Evolutionary conservation across 2,797 vertebrate genomes (phyloP).

Genomic region (Mormyrops attenuatus): DNA sequence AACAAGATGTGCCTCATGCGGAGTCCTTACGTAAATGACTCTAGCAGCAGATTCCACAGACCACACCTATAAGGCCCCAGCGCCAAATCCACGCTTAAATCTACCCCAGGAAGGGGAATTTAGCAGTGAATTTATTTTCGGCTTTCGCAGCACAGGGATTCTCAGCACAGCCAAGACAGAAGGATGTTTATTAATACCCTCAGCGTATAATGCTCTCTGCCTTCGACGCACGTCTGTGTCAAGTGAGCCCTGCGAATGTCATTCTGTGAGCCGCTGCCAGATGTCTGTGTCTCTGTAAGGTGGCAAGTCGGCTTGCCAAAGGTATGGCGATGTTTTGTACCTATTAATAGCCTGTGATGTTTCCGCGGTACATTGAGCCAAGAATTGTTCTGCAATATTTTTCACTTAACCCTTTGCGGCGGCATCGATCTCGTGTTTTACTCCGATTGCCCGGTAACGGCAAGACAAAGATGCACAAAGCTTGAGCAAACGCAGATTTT

Average conservation of each 20-base stretch:
- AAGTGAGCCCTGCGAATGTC: constrained; percentile 4
- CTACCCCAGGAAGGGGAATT: constrained; percentile 4
- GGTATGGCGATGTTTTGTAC: constrained; percentile 17
- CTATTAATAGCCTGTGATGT: constrained; percentile 16
- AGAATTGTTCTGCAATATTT: not conserved
- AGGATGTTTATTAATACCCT: not conserved
- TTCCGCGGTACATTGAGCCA: not conserved
- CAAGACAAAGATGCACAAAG: not conserved
- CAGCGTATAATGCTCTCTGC: not conserved
- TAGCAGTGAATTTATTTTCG: not conserved
- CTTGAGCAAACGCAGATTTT: not conserved
- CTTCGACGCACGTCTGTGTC: not conserved
- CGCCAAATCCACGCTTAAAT: not conserved
- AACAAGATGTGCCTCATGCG: not conserved
- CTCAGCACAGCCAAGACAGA: not conserved
- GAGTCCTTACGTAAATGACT: not conserved
- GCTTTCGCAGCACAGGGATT: not conserved
- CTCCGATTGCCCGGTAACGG: not conserved
- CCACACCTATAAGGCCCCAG: not conserved
- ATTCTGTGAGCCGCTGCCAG: constrained; percentile 20
- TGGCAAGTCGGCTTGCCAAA: constrained; percentile 19
- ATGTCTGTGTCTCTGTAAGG: constrained; percentile 29
- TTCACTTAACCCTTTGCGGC: not conserved
- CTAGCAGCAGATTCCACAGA: not conserved
- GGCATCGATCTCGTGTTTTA: not conserved